These are phyloP conservation scores for Anneissia japonica DNA, from an alignment of 35 echinoderm and acorn worm genomes.

Conservation along the genomic window DNA sequence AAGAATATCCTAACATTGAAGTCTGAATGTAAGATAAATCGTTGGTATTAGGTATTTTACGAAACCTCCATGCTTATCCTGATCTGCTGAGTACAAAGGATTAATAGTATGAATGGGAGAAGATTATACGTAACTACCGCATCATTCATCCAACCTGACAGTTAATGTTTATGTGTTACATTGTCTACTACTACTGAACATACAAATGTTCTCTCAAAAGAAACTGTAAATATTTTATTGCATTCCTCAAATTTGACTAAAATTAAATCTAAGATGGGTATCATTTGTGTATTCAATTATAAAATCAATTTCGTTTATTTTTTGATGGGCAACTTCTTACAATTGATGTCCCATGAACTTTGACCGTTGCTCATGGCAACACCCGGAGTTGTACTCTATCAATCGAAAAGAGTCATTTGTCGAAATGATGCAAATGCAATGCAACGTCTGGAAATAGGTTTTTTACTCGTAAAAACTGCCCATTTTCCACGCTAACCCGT, in stretches of 20 bases:
- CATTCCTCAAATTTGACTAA: not conserved
- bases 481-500: not conserved
- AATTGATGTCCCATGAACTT: not conserved
- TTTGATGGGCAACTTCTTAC: not conserved
- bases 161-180: not conserved
- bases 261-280: not conserved
- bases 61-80: not conserved
- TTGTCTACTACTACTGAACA: not conserved
- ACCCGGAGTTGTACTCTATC: not conserved
- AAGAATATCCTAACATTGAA: not conserved
- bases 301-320: not conserved
- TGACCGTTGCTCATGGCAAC: not conserved
- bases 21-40: not conserved
- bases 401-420: not conserved
- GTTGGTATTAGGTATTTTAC: not conserved
- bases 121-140: not conserved
- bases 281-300: not conserved
- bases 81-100: not conserved
- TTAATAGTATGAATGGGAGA: not conserved
- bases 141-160: not conserved
- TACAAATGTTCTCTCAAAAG: too few relatives aligned
- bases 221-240: not conserved
- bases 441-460: not conserved
- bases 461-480: slow-evolving; percentile 1
- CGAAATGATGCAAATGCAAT: not conserved